Conservation (phyloP, 2,888 invertebrate genomes). For the Dryobotodes eremita region DNA sequence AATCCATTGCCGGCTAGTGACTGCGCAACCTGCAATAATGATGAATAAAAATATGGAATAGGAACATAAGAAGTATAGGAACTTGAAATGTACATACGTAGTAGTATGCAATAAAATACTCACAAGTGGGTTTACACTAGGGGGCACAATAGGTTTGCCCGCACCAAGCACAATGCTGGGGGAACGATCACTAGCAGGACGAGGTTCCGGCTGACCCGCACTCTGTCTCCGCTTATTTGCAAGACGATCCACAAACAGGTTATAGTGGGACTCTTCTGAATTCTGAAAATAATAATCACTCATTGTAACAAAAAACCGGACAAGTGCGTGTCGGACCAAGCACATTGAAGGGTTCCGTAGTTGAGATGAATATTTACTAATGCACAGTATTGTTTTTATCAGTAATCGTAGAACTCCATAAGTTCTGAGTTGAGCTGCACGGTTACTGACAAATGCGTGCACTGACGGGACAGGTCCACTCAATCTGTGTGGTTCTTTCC, state of each 20-base stretch:
- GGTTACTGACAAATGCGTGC: no score
- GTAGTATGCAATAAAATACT: slow-evolving; percentile 59
- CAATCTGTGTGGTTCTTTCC: no score
- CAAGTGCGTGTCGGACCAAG: background rate
- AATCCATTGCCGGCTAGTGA: slow-evolving; percentile 76
- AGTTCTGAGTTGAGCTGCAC: no score
- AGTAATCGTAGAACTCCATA: no score
- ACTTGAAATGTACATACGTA: background rate
- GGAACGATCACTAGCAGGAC: slow-evolving; percentile 81
- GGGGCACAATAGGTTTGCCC: slow-evolving; percentile 88
- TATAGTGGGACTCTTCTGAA: slow-evolving; percentile 94
- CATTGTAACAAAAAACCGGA: background rate
- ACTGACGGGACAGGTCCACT: no score
- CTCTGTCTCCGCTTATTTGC: slow-evolving; percentile 94
- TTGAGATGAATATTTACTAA: background rate
- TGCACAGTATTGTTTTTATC: background rate
- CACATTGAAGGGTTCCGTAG: background rate
- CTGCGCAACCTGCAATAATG: slow-evolving; percentile 80
- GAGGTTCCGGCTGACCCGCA: slow-evolving; percentile 90
- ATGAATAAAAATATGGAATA: background rate
- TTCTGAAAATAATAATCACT: slow-evolving; percentile 76
- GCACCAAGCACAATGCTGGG: slow-evolving; percentile 88
- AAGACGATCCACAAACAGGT: slow-evolving; percentile 93
- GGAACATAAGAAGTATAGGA: background rate
- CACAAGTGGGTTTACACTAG: slow-evolving; percentile 85